Percentiles rank a stretch among this genome's conserved stretches.
Conservation (phyloP, 1,140 invertebrate genomes). For the Drosophila funebris region DNA sequence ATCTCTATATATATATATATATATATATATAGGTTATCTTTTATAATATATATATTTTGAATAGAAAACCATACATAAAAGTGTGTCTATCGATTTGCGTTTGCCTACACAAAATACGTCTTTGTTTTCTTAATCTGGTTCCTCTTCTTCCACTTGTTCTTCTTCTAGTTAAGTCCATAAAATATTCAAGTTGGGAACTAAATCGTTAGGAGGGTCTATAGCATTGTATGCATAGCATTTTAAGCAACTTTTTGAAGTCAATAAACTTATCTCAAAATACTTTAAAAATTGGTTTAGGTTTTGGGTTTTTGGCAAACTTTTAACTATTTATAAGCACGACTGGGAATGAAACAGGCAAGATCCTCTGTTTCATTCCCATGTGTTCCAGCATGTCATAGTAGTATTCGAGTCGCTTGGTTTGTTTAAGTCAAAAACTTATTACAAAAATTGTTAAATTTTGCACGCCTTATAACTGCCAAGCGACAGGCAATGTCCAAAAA, state of each 20-base stretch:
- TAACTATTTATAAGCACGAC: constrained; percentile 43
- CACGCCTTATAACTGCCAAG: no score
- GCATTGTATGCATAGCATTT: constrained; percentile 10
- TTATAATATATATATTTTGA: constrained; percentile 28
- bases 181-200: constrained; percentile 17
- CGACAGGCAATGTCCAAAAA: background rate
- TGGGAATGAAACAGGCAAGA: constrained; percentile 33
- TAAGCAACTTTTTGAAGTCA: constrained; percentile 26
- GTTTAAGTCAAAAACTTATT: constrained; percentile 40
- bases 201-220: constrained; percentile 13
- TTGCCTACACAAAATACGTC: constrained; percentile 54
- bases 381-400: background rate
- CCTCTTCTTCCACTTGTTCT: constrained; percentile 24
- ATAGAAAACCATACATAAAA: constrained; percentile 29
- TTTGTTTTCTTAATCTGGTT: constrained; percentile 13
- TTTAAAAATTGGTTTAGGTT: constrained; percentile 30
- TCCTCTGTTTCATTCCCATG: constrained; percentile 28
- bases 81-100: background rate
- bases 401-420: constrained; percentile 7
- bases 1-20: constrained; percentile 38
- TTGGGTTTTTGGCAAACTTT: constrained; percentile 52
- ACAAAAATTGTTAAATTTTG: constrained; percentile 16
- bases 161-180: constrained; percentile 26
- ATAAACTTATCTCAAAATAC: constrained; percentile 36
- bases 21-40: constrained; percentile 37